A percentile compares a stretch with the other conserved stretches of the same genome.
Evolutionary conservation across 2,797 vertebrate species (phyloP).

Genomic region (Hafferia zeledoni): DNA sequence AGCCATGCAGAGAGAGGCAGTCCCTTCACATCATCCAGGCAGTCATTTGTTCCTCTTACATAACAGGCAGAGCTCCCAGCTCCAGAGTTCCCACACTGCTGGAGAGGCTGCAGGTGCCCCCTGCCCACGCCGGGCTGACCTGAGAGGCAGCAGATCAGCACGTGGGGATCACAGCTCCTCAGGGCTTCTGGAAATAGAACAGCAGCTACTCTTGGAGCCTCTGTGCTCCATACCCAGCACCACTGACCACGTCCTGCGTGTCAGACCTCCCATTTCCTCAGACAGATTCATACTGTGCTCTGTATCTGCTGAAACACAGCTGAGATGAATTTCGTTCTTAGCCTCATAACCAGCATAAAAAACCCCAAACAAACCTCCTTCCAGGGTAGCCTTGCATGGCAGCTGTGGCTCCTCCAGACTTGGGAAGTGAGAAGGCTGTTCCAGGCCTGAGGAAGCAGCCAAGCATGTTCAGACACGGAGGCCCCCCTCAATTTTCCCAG

Average conservation of each 20-base stretch:
- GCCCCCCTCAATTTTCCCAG: neutral
- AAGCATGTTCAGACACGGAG: neutral
- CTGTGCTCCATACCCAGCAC: fast-evolving
- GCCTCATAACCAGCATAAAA: neutral
- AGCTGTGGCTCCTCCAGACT: neutral
- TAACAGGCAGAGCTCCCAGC: neutral
- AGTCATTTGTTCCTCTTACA: neutral
- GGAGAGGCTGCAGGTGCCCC: neutral
- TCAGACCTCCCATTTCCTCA: neutral
- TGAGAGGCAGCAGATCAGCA: neutral
- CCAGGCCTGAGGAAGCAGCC: neutral
- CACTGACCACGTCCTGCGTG: neutral
- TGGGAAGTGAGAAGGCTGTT: neutral
- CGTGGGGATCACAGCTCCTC: neutral
- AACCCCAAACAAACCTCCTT: neutral
- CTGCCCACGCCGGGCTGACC: neutral
- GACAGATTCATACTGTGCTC: neutral
- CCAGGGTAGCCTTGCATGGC: fast-evolving
- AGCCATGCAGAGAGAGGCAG: neutral
- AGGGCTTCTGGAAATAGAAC: neutral
- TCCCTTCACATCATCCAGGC: neutral
- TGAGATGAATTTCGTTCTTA: fast-evolving
- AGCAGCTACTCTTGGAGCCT: neutral
- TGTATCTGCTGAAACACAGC: fast-evolving
- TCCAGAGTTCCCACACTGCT: neutral